Evolutionary conservation across 2,797 vertebrate species (phyloP), one percentile per base, ranked within the genome.

Genomic region (Serranus cabrilla): DNA sequence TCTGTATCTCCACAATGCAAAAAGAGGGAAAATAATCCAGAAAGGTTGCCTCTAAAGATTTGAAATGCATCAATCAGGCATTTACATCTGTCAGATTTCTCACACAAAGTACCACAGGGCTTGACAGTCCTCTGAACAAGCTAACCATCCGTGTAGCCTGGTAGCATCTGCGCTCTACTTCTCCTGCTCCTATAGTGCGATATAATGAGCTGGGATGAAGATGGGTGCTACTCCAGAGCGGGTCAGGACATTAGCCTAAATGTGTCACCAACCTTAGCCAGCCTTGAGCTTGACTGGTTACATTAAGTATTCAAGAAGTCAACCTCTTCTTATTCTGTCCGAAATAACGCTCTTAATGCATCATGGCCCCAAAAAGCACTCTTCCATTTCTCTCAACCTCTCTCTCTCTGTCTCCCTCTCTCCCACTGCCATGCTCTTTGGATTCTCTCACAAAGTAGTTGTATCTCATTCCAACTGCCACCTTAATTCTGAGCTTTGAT

Each of bases 231-330:
- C 78, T 64, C 11, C 2, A 61, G 79, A 81, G 83, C 18, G 31
- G 69, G 77, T 78, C 74, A 50, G 78, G 81, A 82, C 82, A 87
- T 91, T 87, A 90, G 79, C 90, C 90, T 85, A 65, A 81, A 91
- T 88, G 81, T 87, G 87, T 90, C 82, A 76, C 86, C 88, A 82
- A 87, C 86, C 89, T 78, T 71, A 77, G 55, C 73, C 21, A 62
- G 89, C 86, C 78, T 84, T 73, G 65, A 90, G 87, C 81, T 82
- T 55, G 74, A 83, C 77, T 77, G 62, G 50, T 67, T 56, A 73
- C 76, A 88, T 90, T 87, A 89, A 21, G 70, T 71, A 89, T 92
- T 90, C 85, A 84, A 66, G 62, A 82, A 86, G 63, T 78, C 78
- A 49, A 62, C 75, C 56, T 87, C 68, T 47, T 79, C 63, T 71